phyloP scores from a whole-genome alignment of 2,888 invertebrate species.

The Noctua comes region DNA sequence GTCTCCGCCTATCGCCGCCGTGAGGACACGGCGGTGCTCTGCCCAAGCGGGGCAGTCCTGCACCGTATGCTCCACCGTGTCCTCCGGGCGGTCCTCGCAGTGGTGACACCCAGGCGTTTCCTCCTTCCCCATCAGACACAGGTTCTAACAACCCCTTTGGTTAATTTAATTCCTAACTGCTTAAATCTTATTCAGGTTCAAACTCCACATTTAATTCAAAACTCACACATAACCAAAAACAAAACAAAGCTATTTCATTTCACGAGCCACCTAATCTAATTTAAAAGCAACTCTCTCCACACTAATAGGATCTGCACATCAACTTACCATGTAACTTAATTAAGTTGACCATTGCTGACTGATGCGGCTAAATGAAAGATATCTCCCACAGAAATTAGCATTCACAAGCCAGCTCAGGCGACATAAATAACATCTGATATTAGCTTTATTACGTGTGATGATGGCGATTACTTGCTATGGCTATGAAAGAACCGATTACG shows the following conservation, averaged over 20 bases:
- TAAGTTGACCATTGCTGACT: slow-evolving; percentile 78
- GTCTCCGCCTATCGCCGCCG: no score
- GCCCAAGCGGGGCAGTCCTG: no score
- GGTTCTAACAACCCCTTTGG: neutral
- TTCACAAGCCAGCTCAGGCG: slow-evolving; percentile 85
- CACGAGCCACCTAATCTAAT: slow-evolving; percentile 42
- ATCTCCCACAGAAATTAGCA: slow-evolving; percentile 86
- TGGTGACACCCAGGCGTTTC: no score
- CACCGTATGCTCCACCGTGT: no score
- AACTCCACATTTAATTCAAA: slow-evolving; percentile 15
- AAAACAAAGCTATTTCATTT: slow-evolving; percentile 44
- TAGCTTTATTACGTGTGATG: slow-evolving; percentile 73
- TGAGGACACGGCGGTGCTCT: no score
- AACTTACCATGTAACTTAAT: slow-evolving; percentile 75
- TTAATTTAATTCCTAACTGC: neutral
- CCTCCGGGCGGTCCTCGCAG: no score
- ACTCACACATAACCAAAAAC: slow-evolving; percentile 27
- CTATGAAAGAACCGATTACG: slow-evolving; percentile 33
- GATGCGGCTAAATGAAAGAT: slow-evolving; percentile 84
- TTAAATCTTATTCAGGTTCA: neutral
- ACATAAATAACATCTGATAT: slow-evolving; percentile 87
- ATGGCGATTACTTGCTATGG: slow-evolving; percentile 68
- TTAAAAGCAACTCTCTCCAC: slow-evolving; percentile 46
- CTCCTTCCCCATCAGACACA: no score
- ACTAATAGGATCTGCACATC: slow-evolving; percentile 59